A percentile compares a stretch with the other conserved stretches of the same genome.
phyloP scores from a whole-genome alignment of 2,888 invertebrate genomes.

The Gastracanthus pulcherrimus region DNA sequence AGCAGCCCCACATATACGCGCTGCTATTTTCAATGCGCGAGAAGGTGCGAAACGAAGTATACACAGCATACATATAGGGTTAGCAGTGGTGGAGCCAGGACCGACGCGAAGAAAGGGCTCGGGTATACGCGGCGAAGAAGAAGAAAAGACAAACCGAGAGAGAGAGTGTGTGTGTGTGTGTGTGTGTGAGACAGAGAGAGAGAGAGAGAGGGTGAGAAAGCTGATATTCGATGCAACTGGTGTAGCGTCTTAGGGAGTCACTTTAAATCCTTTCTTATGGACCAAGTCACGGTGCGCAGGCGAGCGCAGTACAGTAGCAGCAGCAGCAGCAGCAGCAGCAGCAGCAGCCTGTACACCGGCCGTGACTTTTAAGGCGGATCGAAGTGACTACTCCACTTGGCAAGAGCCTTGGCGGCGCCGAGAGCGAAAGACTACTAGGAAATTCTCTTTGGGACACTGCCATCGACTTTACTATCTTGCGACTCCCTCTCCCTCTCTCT shows the following conservation, averaged over 20 bases:
- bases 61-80: neutral
- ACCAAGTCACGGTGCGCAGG: slow-evolving; percentile 58
- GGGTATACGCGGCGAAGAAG: neutral
- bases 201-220: slow-evolving; percentile 26
- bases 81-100: neutral
- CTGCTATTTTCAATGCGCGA: neutral
- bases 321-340: neutral
- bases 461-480: slow-evolving; percentile 63
- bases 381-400: slow-evolving; percentile 70
- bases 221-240: slow-evolving; percentile 67
- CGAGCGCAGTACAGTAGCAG: neutral
- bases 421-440: slow-evolving; percentile 68
- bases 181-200: neutral
- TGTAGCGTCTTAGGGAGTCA: slow-evolving; percentile 65
- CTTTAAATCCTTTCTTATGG: slow-evolving; percentile 67
- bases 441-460: slow-evolving; percentile 75
- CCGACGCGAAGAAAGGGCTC: neutral
- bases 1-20: too few relatives aligned
- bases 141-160: neutral
- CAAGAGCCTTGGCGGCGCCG: slow-evolving; percentile 60
- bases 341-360: slow-evolving; percentile 46
- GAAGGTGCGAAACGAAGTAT: slow-evolving; percentile 20
- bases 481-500: neutral
- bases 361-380: slow-evolving; percentile 72
- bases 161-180: neutral